Conservation (phyloP, 2,888 invertebrate species). For the Apocheima hispidaria region DNA sequence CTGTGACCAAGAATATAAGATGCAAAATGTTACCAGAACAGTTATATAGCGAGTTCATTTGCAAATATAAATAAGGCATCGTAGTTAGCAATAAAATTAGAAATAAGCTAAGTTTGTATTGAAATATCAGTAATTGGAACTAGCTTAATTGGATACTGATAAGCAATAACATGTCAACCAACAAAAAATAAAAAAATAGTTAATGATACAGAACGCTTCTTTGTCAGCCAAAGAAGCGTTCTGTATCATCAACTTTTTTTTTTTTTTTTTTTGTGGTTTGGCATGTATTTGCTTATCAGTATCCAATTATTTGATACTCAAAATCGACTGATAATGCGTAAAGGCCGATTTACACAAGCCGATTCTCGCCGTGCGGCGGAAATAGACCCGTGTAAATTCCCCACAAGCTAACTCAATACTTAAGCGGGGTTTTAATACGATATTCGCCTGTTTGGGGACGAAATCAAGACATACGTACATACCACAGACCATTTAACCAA, state of each 20-base stretch:
- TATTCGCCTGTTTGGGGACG: slow-evolving; percentile 39
- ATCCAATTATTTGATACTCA: slow-evolving; percentile 16
- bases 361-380: no score
- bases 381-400: no score
- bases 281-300: no score
- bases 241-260: no score
- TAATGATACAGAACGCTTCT: no score
- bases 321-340: neutral
- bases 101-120: slow-evolving; percentile 53
- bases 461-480: slow-evolving; percentile 33
- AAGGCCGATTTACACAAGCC: no score
- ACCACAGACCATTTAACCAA: no score
- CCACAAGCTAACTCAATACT: slow-evolving; percentile 29
- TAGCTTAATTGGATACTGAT: no score
- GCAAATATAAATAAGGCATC: slow-evolving; percentile 60
- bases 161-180: no score
- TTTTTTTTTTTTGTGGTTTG: no score
- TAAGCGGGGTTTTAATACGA: slow-evolving; percentile 51
- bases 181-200: no score
- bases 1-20: slow-evolving; percentile 25
- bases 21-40: slow-evolving; percentile 42
- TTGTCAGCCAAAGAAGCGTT: no score
- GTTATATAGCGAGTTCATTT: slow-evolving; percentile 50
- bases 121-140: neutral
- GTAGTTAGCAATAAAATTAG: slow-evolving; percentile 59